Evolutionary conservation across 2,888 invertebrate species (phyloP).

Genomic region (Nemoura dubitans): DNA sequence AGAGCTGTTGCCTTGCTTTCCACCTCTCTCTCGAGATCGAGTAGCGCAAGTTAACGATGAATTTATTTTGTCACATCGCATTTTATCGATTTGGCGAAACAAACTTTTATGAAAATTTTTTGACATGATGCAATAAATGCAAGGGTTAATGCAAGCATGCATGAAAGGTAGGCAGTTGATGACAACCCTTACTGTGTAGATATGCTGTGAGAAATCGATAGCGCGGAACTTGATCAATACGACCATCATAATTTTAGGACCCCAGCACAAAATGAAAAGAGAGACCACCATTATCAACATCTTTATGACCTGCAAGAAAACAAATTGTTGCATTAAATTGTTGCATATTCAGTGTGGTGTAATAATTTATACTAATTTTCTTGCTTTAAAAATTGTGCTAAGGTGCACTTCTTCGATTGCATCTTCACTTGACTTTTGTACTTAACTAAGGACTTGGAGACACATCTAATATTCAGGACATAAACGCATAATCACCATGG

Average conservation of each 20-base stretch:
- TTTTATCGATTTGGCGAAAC: conserved; percentile 32
- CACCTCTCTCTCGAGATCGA: not conserved
- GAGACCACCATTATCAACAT: conserved; percentile 63
- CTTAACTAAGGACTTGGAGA: too few species aligned
- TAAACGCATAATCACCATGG: too few species aligned
- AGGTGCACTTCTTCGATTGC: too few species aligned
- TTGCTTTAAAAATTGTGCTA: too few species aligned
- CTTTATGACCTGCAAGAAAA: conserved; percentile 62
- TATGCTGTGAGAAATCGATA: conserved; percentile 54
- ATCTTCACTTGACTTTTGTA: too few species aligned
- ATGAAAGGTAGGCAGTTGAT: conserved; percentile 58
- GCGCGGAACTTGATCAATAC: conserved; percentile 58
- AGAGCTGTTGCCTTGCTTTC: not conserved
- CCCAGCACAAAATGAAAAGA: conserved; percentile 63
- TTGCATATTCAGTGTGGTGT: not conserved
- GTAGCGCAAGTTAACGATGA: not conserved
- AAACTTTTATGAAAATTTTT: conserved; percentile 49
- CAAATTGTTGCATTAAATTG: conserved; percentile 22
- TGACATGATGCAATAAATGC: conserved; percentile 56
- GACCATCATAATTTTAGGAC: conserved; percentile 61
- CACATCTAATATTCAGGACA: too few species aligned
- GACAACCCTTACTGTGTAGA: conserved; percentile 57
- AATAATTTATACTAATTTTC: too few species aligned
- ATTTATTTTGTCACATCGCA: not conserved
- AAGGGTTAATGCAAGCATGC: conserved; percentile 59